phyloP scores from a whole-genome alignment of 1,140 invertebrate genomes.

The Micrasema minimum region DNA sequence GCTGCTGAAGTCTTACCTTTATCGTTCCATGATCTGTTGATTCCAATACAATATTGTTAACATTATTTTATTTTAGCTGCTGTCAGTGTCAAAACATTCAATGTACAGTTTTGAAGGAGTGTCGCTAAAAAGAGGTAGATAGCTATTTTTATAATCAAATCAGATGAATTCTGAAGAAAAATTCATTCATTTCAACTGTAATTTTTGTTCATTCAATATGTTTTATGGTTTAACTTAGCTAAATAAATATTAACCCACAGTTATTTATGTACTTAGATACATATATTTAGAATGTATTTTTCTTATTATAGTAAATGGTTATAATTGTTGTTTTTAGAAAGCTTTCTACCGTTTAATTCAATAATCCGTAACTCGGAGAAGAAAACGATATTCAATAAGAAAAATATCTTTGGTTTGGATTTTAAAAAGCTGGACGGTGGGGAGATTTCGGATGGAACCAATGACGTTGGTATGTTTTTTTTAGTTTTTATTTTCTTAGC shows the following conservation, averaged over 20 bases:
- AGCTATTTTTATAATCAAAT: not conserved
- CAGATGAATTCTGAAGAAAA: not conserved
- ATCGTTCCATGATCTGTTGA: not conserved
- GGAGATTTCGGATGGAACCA: not conserved
- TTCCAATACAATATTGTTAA: too few relatives aligned
- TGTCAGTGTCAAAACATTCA: not conserved
- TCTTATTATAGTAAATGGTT: not conserved
- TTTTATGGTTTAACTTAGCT: not conserved
- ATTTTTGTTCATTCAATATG: not conserved
- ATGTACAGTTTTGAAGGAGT: not conserved
- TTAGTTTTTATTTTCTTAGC: not conserved
- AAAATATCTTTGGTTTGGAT: not conserved
- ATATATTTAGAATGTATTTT: not conserved
- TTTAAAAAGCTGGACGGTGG: not conserved
- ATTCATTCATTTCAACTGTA: not conserved
- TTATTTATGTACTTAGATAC: not conserved
- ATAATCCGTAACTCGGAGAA: conserved; percentile 3
- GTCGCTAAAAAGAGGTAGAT: not conserved
- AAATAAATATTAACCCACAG: not conserved
- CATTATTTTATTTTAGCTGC: too few relatives aligned
- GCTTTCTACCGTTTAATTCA: conserved; percentile 18
- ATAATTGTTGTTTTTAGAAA: conserved; percentile 11
- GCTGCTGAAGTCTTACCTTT: not conserved
- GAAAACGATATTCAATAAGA: not conserved
- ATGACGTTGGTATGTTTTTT: conserved; percentile 15